phyloP scores from a whole-genome alignment of 2,113 vertebrate species.

The Proterorhinus semilunaris region DNA sequence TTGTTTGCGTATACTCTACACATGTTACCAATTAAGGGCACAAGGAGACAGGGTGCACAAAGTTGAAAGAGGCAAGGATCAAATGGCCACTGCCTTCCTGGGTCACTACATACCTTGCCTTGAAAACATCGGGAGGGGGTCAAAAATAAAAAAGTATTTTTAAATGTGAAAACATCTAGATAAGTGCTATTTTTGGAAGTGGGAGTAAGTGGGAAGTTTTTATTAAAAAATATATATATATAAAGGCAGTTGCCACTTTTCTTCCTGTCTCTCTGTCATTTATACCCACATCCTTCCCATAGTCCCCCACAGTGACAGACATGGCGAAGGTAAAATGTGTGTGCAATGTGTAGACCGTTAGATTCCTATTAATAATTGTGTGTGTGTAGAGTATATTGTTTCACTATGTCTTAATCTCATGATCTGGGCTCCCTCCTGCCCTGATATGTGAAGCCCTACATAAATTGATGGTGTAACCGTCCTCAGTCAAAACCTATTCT shows the following conservation, averaged over 20 bases:
- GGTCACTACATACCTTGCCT: conserved; percentile 32
- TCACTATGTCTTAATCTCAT: too few relatives aligned
- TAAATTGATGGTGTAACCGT: too few relatives aligned
- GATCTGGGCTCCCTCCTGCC: too few relatives aligned
- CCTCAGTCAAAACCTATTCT: background rate
- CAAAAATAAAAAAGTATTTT: background rate
- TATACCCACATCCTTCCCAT: conserved; percentile 74
- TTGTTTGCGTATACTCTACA: conserved; percentile 54
- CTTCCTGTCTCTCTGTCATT: conserved; percentile 29
- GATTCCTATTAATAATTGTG: background rate
- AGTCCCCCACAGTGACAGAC: conserved; percentile 28
- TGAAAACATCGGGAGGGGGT: conserved; percentile 25
- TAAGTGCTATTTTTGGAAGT: conserved; percentile 26
- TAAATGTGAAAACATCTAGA: conserved; percentile 22
- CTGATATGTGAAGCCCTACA: too few relatives aligned
- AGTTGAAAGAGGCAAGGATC: conserved; percentile 54
- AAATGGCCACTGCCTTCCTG: conserved; percentile 54
- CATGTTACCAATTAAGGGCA: conserved; percentile 73
- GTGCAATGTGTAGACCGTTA: conserved; percentile 7
- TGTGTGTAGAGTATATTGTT: too few relatives aligned
- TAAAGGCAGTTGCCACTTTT: conserved; percentile 48
- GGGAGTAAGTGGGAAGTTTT: conserved; percentile 2
- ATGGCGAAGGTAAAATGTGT: conserved; percentile 31
- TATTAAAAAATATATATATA: too few relatives aligned
- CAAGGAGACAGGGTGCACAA: conserved; percentile 56